Base-by-base conservation (phyloP, 2,888 invertebrate genomes). In the Macrophya alboannulata region DNA sequence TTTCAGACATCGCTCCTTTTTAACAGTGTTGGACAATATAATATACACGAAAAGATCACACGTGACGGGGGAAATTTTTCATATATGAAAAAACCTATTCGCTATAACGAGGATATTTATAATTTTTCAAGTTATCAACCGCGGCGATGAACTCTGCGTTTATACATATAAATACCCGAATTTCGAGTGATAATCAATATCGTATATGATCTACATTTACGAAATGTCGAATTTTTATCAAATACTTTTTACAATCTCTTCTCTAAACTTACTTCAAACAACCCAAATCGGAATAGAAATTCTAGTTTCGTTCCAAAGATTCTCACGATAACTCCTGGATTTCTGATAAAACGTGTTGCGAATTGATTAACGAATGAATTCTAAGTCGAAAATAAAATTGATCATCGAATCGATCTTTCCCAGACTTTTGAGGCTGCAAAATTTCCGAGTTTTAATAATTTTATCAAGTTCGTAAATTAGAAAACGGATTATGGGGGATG, bases 31-130 rank as follows among this genome's bases (percentile, higher is more conserved):
- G 25, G 74, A 74, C 74, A 45, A 74, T 74, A 77, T 51, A 37
- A 31, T 51, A 77, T 77, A 31, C 25, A 77, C 55, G 51, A 77
- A 77, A 77, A 77, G 48, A 77, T 77, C 77, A 31, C 51, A 77
- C 51, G 51, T 37, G 77, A 37, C 74, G 74, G 21, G 21, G 17
- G 4, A 5, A 74, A 31, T 74, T 74, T 31, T 21, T 17, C 45
- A 45, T 74, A 15, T 48, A 43, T 31, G 1, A 31, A 31, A 31
- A 31, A 31, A 17, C 31, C 12, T 68, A 68, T 68, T 68, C 25
- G 62, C 62, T 21, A 25, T n/a, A n/a, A n/a, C 62, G 25, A 31
- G 62, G 12, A 25, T 62, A 62, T 62, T 62, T 21, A 25, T 31
- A 62, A 10, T 12, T 9, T 25, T 12, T 9, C 0, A 25, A 62